phyloP scores from a whole-genome alignment of 2,113 vertebrate genomes.

The Oreotragus oreotragus region DNA sequence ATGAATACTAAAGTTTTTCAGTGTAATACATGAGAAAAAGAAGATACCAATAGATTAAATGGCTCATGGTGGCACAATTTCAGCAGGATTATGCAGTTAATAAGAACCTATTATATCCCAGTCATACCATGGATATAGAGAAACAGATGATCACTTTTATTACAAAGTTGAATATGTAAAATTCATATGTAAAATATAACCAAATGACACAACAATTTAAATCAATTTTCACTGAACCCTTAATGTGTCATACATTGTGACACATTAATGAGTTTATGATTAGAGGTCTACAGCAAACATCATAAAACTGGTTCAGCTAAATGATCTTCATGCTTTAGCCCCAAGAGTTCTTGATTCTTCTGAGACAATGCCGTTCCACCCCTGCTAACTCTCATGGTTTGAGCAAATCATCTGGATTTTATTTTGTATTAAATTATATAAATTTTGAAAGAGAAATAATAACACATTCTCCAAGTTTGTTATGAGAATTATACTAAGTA shows the following conservation, averaged over 20 bases:
- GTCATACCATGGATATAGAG: background rate
- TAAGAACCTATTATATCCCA: background rate
- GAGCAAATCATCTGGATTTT: background rate
- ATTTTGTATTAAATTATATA: background rate
- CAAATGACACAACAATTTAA: background rate
- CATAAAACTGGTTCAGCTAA: background rate
- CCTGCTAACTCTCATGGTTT: background rate
- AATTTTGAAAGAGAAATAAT: background rate
- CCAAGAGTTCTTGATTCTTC: background rate
- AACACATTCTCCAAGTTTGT: background rate
- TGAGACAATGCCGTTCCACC: background rate
- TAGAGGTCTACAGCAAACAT: background rate
- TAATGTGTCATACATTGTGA: background rate
- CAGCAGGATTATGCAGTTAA: background rate
- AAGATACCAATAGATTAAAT: background rate
- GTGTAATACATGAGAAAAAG: background rate
- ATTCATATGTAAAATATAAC: background rate
- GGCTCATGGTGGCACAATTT: background rate
- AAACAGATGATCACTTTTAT: background rate
- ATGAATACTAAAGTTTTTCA: background rate
- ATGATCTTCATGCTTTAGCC: background rate
- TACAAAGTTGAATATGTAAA: background rate
- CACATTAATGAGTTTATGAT: background rate
- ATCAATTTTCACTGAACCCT: background rate
- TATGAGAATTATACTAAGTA: background rate